These are phyloP conservation scores for Sebastes diaconus DNA, from an alignment of 2,797 vertebrate species.

Conservation along the genomic window DNA sequence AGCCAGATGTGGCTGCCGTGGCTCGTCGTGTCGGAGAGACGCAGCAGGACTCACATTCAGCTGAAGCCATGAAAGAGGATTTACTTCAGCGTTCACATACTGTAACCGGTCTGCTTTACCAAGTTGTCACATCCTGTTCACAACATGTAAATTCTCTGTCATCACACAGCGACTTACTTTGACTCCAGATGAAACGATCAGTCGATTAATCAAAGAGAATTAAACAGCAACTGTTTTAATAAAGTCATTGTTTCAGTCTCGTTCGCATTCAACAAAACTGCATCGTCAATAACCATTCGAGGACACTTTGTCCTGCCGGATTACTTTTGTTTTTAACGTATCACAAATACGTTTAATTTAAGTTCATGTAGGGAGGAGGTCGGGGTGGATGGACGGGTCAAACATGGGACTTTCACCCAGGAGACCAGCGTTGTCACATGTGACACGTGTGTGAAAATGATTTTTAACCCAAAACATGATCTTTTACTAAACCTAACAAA, in stretches of 20 bases:
- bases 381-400: too few relatives aligned
- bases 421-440: too few relatives aligned
- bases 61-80: conserved; percentile 38
- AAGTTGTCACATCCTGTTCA: conserved; percentile 22
- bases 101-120: conserved; percentile 4
- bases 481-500: too few relatives aligned
- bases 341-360: too few relatives aligned
- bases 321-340: too few relatives aligned
- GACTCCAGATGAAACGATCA: background rate
- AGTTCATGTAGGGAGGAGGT: too few relatives aligned
- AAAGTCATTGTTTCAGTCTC: background rate
- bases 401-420: too few relatives aligned
- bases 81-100: conserved; percentile 38
- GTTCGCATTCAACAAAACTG: too few relatives aligned
- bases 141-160: background rate
- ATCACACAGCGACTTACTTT: background rate
- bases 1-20: conserved; percentile 12
- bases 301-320: too few relatives aligned
- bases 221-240: background rate
- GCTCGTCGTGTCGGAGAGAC: conserved; percentile 1
- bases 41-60: conserved; percentile 5
- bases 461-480: too few relatives aligned
- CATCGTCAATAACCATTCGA: too few relatives aligned
- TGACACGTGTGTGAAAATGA: too few relatives aligned
- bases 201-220: background rate